Conservation (phyloP, 2,113 vertebrate genomes). For the Campylomormyrus tamandua region DNA sequence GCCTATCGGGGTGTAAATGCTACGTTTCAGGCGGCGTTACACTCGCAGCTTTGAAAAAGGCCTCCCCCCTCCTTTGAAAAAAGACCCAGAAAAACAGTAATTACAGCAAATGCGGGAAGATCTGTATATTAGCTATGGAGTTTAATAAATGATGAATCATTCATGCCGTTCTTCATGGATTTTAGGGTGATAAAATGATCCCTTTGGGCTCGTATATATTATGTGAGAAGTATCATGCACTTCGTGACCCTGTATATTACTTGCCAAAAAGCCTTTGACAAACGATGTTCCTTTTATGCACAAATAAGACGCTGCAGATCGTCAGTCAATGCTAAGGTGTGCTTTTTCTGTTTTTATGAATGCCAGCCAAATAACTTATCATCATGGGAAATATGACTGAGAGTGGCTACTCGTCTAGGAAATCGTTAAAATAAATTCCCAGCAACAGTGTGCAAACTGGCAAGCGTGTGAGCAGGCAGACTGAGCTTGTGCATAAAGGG, state of each 20-base stretch:
- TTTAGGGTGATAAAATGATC: slow-evolving; percentile 59
- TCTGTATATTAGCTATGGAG: slow-evolving; percentile 41
- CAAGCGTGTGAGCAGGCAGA: slow-evolving; percentile 17
- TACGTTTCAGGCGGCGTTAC: slow-evolving; percentile 34
- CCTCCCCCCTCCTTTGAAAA: neutral
- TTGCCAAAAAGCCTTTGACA: slow-evolving; percentile 24
- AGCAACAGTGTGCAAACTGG: slow-evolving; percentile 42
- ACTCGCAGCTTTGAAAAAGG: slow-evolving; percentile 16
- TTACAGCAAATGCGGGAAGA: slow-evolving; percentile 34
- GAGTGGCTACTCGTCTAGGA: slow-evolving; percentile 22
- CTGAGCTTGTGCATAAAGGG: neutral
- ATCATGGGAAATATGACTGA: neutral
- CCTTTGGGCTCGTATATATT: slow-evolving; percentile 59
- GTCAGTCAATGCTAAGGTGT: neutral
- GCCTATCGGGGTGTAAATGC: slow-evolving; percentile 32
- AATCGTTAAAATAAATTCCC: slow-evolving; percentile 55
- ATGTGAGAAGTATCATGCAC: slow-evolving; percentile 52
- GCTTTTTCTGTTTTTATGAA: neutral
- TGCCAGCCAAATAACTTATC: neutral
- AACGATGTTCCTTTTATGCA: slow-evolving; percentile 46
- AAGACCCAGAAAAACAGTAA: slow-evolving; percentile 4
- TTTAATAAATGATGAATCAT: slow-evolving; percentile 55
- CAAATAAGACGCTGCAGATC: slow-evolving; percentile 29
- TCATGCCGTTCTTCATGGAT: slow-evolving; percentile 64
- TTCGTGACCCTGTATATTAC: slow-evolving; percentile 55